Base-by-base conservation (phyloP, 2,888 invertebrate genomes). In the Meiosimyza platycephala region DNA sequence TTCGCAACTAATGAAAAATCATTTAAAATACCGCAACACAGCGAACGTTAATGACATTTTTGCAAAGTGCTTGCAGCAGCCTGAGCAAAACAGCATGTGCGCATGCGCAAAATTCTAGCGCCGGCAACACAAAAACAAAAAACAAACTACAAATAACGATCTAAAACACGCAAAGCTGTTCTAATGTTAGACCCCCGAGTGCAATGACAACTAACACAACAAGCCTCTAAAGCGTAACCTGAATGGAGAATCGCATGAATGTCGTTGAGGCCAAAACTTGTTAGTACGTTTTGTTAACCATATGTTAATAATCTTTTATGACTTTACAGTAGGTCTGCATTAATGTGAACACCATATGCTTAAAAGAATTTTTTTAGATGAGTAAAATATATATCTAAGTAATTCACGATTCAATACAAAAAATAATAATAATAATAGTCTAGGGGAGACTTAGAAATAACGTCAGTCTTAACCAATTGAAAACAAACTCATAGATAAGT, bases 21-120 rank as follows among this genome's bases (percentile, higher is more conserved):
- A 62, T 62, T 70, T 70, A 70, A 70, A 70, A 70, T 70, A 70
- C 70, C 70, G 70, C 70, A 70, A 70, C 16, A 15, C 54, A 52
- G 62, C 51, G 52, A 69, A 62, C 51, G 47, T 54, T 54, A 68
- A 57, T 16, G 67, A 16, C 18, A 57, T 48, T 48, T 12, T 57
- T 57, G 57, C 11, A 57, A 57, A 57, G 22, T 28, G 57, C 57
- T 57, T 2, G 11, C 13, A 57, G 57, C 57, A 28, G 15, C 28
- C 18, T 11, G 18, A 40, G 40, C 40, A 40, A 9, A 40, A 40
- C 40, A 40, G 40, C 40, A 40, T 40, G 40, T 40, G 40, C 52
- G 40, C 54, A 18, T 33, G 51, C 52, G 51, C 65, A 22, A 11
- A 54, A 28, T 40, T 40, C 18, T 65, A 33, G 6, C 52, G 9